Evolutionary conservation across 2,797 vertebrate genomes (phyloP).

Genomic region (Manis javanica): DNA sequence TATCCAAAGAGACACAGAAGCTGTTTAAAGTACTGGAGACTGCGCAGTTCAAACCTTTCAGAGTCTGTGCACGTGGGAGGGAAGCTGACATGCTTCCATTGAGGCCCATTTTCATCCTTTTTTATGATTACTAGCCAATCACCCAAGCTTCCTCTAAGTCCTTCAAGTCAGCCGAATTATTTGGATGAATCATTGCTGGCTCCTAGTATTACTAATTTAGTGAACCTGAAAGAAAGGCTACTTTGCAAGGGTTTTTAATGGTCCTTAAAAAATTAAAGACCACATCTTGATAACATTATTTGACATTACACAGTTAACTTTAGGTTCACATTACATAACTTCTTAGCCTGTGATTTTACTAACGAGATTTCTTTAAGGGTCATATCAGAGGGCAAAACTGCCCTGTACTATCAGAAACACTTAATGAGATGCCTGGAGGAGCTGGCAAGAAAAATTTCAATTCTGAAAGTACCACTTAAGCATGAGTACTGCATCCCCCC

Average conservation of each 20-base stretch:
- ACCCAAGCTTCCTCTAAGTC: slow-evolving; percentile 54
- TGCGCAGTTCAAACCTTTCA: slow-evolving; percentile 47
- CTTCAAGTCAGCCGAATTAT: slow-evolving; percentile 68
- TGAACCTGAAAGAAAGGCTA: not conserved
- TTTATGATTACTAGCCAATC: slow-evolving; percentile 62
- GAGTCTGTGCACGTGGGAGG: slow-evolving; percentile 33
- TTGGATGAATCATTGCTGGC: not conserved
- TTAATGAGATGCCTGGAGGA: slow-evolving; percentile 74
- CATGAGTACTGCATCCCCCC: slow-evolving; percentile 13
- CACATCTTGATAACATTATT: not conserved
- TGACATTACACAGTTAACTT: not conserved
- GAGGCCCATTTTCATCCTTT: slow-evolving; percentile 35
- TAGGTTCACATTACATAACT: slow-evolving; percentile 20
- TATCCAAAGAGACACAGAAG: slow-evolving; percentile 69
- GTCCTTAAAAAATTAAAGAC: slow-evolving; percentile 70
- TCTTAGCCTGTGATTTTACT: slow-evolving; percentile 66
- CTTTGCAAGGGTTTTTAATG: not conserved
- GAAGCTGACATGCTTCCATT: not conserved
- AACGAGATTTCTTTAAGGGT: slow-evolving; percentile 60
- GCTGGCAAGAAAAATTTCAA: slow-evolving; percentile 74
- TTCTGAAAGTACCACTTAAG: slow-evolving; percentile 70
- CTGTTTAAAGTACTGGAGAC: slow-evolving; percentile 66
- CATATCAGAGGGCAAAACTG: slow-evolving; percentile 64
- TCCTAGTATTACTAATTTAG: slow-evolving; percentile 41
- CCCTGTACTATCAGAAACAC: slow-evolving; percentile 53